Evolutionary conservation across 1,140 invertebrate genomes (phyloP).

Genomic region (Drosophila tani): DNA sequence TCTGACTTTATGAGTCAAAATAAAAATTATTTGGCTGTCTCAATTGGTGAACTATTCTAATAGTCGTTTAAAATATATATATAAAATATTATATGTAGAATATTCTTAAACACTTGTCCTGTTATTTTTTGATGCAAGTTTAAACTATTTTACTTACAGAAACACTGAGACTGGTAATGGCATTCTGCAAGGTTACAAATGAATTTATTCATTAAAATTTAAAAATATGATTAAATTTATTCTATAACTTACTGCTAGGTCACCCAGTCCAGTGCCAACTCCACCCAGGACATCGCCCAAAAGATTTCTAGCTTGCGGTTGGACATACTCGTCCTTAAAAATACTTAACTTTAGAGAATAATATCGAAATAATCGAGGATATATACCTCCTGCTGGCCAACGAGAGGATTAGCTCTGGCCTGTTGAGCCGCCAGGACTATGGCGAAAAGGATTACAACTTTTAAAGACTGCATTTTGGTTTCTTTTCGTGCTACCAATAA

Average conservation of each 20-base stretch:
- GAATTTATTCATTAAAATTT: too few species aligned
- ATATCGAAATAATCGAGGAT: not conserved
- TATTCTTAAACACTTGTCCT: too few species aligned
- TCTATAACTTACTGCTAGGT: conserved; percentile 37
- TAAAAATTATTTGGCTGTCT: not conserved
- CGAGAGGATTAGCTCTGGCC: conserved; percentile 22
- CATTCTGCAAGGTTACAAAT: conserved; percentile 12
- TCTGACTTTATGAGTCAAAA: too few species aligned
- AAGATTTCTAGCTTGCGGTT: conserved; percentile 37
- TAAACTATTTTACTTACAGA: conserved; percentile 28
- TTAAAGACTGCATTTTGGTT: conserved; percentile 38
- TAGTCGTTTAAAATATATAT: too few species aligned
- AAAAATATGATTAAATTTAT: too few species aligned
- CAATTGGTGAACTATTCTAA: not conserved
- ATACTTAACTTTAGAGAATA: conserved; percentile 6
- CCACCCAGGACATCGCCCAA: conserved; percentile 41
- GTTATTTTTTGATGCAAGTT: too few species aligned
- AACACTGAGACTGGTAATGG: conserved; percentile 39
- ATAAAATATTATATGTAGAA: too few species aligned
- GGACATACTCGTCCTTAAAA: conserved; percentile 23
- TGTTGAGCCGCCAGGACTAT: conserved; percentile 25
- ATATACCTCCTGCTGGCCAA: conserved; percentile 14
- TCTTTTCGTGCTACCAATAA: conserved; percentile 1
- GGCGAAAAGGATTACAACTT: conserved; percentile 22
- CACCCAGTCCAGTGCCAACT: conserved; percentile 37